phyloP scores from a whole-genome alignment of 2,888 invertebrate genomes.

The Limnephilus lunatus region DNA sequence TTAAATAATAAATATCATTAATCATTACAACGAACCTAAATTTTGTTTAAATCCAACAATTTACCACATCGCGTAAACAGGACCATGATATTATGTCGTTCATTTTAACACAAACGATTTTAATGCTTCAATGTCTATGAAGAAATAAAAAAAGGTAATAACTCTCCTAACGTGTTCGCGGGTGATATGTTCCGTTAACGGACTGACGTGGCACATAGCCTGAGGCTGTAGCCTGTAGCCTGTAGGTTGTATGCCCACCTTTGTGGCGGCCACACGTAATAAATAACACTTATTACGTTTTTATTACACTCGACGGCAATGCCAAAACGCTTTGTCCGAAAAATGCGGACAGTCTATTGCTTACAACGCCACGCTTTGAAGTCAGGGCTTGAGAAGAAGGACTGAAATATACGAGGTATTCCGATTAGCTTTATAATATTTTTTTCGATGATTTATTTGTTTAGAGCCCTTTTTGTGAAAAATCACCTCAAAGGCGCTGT shows the following conservation, averaged over 20 bases:
- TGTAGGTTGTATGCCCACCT: background rate
- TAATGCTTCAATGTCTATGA: conserved; percentile 11
- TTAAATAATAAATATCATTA: no score
- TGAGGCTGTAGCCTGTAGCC: background rate
- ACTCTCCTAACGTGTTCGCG: conserved; percentile 18
- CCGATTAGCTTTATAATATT: background rate
- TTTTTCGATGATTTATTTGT: no score
- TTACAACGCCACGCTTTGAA: background rate
- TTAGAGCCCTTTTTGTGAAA: no score
- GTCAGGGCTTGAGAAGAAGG: background rate
- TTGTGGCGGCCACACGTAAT: conserved; percentile 18
- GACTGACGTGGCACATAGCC: conserved; percentile 31
- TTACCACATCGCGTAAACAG: background rate
- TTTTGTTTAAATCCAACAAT: background rate
- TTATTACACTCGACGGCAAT: conserved; percentile 33
- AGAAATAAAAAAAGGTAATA: conserved; percentile 34
- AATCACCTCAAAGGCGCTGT: no score
- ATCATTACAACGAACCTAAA: background rate
- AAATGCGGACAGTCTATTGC: background rate
- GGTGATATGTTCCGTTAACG: conserved; percentile 5
- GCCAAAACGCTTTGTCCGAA: background rate
- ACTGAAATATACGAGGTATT: background rate
- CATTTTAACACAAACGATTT: background rate
- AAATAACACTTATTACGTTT: conserved; percentile 42
- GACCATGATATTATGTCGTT: background rate